Evolutionary conservation across 2,888 invertebrate species (phyloP).

Genomic region (Furcula furcula): DNA sequence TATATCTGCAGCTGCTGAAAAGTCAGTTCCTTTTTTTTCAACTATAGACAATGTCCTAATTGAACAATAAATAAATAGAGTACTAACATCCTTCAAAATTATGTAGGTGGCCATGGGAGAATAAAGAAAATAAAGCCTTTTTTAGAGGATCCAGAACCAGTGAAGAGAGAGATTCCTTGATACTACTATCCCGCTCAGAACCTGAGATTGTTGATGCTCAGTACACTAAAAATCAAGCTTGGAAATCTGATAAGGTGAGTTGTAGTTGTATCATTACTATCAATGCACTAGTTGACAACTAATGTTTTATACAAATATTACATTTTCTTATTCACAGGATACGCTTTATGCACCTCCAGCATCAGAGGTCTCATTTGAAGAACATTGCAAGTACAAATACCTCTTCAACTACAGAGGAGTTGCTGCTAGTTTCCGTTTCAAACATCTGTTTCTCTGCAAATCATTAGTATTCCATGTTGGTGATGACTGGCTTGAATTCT

Average conservation of each 20-base stretch:
- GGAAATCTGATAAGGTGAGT: slow-evolving; percentile 93
- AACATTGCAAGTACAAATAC: slow-evolving; percentile 96
- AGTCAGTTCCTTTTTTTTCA: slow-evolving; percentile 41
- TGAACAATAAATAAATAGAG: background rate
- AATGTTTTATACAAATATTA: background rate
- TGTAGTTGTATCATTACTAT: background rate
- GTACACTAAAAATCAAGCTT: slow-evolving; percentile 99
- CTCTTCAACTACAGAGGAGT: slow-evolving; percentile 98
- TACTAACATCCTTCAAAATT: too few relatives aligned
- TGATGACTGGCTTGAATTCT: slow-evolving; percentile 97
- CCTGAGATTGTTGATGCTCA: slow-evolving; percentile 93
- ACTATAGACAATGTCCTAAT: background rate
- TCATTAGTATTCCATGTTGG: slow-evolving; percentile 97
- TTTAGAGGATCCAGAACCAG: slow-evolving; percentile 98
- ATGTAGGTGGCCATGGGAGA: slow-evolving; percentile 87
- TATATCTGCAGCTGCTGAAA: slow-evolving; percentile 84
- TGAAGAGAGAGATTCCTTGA: slow-evolving; percentile 92
- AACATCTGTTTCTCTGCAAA: slow-evolving; percentile 95
- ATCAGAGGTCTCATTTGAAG: slow-evolving; percentile 91
- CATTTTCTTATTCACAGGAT: slow-evolving; percentile 82
- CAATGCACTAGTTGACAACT: too few relatives aligned
- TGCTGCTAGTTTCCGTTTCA: slow-evolving; percentile 98
- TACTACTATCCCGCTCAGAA: slow-evolving; percentile 88
- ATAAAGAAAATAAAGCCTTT: slow-evolving; percentile 88
- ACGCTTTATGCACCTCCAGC: slow-evolving; percentile 93